Conservation (phyloP, 1,140 invertebrate species). For the Pseudomyrmex sp. region DNA sequence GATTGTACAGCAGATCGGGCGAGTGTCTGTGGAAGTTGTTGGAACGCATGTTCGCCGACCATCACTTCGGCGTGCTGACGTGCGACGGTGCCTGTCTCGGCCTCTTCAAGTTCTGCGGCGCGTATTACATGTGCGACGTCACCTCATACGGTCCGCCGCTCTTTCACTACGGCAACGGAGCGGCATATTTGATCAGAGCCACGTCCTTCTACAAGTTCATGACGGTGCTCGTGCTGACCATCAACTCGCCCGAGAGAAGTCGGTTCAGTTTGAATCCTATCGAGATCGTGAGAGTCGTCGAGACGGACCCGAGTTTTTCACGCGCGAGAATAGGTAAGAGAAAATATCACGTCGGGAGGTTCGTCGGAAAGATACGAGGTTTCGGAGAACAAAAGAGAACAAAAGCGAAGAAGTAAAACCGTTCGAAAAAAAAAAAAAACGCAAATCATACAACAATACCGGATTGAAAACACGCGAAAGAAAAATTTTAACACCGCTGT, state of each 20-base stretch:
- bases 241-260: conserved; percentile 77
- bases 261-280: conserved; percentile 76
- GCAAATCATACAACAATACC: not conserved
- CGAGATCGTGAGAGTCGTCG: conserved; percentile 71
- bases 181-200: conserved; percentile 73
- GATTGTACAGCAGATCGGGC: conserved; percentile 63
- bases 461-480: no score
- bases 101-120: conserved; percentile 76
- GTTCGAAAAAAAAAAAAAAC: conserved; percentile 17
- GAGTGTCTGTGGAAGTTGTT: conserved; percentile 72
- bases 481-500: no score
- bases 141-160: conserved; percentile 76
- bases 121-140: conserved; percentile 79
- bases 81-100: conserved; percentile 77
- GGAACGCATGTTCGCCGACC: conserved; percentile 71
- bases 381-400: conserved; percentile 59
- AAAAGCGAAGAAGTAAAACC: conserved; percentile 43
- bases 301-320: conserved; percentile 36
- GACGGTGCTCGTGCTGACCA: conserved; percentile 68
- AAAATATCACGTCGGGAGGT: not conserved
- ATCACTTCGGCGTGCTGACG: conserved; percentile 73
- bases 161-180: conserved; percentile 72
- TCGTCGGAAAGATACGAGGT: conserved; percentile 49
- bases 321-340: not conserved
- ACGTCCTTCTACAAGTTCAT: conserved; percentile 75